Base-by-base conservation (phyloP, 2,888 invertebrate species). In the Pilophorus perplexus region DNA sequence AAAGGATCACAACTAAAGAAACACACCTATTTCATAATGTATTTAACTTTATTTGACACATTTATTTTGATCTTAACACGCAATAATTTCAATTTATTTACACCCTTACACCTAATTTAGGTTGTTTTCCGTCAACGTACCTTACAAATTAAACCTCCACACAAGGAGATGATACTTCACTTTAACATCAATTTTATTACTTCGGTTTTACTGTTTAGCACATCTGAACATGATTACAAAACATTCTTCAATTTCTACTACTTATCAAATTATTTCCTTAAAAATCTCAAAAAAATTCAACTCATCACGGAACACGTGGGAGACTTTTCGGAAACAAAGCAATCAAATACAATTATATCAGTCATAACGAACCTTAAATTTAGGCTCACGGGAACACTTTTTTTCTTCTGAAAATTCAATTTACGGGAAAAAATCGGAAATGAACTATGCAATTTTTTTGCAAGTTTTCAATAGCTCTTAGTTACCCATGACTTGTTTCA, bases 381-480 rank as follows among this genome's bases (percentile, higher is more conserved):
- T 10, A 46, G 46, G 46, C 46, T 46, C 46, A 23, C 25, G n/a
- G 46, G 25, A 12, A 20, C 22, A 22, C 22, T n/a, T n/a, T n/a
- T n/a, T n/a, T n/a, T n/a, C n/a, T 46, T 46, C 46, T 46, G 46
- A 46, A 22, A 46, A 22, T 46, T n/a, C 12, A 46, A 23, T 23
- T 46, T 12, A n/a, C n/a, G n/a, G n/a, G n/a, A 55, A 55, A 38
- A 10, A 38, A 38, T 12, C 33, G 33, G 37, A 44, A 57, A 57
- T 59, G 14, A 59, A 16, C 18, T 1, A 62, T 62, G 62, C 62
- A 46, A 46, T 20, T 44, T 48, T 42, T 59, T 62, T n/a, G n/a
- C n/a, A n/a, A n/a, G n/a, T n/a, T n/a, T n/a, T n/a, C 28, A 52
- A 46, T 62, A 62, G 62, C 62, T 62, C 62, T 62, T 62, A 46